These are phyloP conservation scores for Parapsyche elsis DNA, from an alignment of 1,140 invertebrate genomes.

Conservation along the genomic window DNA sequence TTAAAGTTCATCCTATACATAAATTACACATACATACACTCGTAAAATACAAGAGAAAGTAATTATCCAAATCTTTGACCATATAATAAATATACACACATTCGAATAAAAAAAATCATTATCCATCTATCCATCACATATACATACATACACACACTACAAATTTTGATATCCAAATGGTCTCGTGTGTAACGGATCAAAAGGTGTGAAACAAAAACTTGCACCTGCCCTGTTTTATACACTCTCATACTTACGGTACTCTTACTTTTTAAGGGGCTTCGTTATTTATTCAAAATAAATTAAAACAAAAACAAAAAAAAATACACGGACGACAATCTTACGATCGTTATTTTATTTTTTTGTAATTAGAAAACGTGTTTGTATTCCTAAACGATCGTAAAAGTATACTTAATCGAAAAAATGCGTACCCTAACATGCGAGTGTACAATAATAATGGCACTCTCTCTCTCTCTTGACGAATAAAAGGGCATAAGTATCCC, in stretches of 20 bases:
- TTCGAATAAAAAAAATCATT: constrained; percentile 8
- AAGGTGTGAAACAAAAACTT: constrained; percentile 47
- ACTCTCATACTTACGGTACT: not conserved
- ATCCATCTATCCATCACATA: too few relatives aligned
- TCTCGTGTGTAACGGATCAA: constrained; percentile 29
- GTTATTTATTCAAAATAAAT: constrained; percentile 40
- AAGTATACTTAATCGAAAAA: not conserved
- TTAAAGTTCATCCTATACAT: too few relatives aligned
- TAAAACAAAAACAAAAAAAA: not conserved
- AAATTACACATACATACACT: too few relatives aligned
- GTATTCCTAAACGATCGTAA: constrained; percentile 39
- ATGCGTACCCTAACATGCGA: not conserved
- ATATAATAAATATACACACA: too few relatives aligned
- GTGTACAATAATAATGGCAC: not conserved
- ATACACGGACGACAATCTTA: constrained; percentile 7
- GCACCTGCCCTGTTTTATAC: constrained; percentile 31
- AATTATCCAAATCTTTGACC: too few relatives aligned
- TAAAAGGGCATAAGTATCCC: not conserved
- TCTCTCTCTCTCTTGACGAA: not conserved
- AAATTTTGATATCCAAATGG: not conserved
- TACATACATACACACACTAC: too few relatives aligned
- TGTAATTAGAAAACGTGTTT: constrained; percentile 45
- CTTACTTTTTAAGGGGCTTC: not conserved
- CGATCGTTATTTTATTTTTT: constrained; percentile 10
- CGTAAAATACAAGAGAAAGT: too few relatives aligned